Base-by-base conservation (phyloP, 2,797 vertebrate genomes). In the Craterocephalus amniculus region DNA sequence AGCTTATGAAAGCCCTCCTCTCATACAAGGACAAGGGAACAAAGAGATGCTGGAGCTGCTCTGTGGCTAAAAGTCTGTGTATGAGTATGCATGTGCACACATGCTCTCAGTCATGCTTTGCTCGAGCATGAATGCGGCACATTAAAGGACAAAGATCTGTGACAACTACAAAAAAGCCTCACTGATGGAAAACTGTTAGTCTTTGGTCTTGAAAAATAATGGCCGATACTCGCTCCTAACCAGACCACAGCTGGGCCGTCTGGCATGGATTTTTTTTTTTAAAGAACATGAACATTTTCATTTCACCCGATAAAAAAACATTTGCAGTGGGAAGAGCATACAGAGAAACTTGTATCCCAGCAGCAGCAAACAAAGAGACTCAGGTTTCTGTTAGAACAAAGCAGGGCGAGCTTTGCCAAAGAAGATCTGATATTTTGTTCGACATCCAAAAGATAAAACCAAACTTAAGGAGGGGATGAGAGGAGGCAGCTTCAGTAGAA, bases 11-110 rank as follows among this genome's bases (percentile, higher is more conserved):
- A 91, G 88, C 78, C 27, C 76, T 81, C 76, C 84, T 78, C 90
- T 89, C 79, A 70, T 85, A 89, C 92, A 93, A 92, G 90, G 90
- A 92, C 90, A 81, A 89, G 87, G 84, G 88, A 92, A 93, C 90
- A 92, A 92, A 92, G 92, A 92, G 88, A 91, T 89, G 88, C 84
- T 87, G 83, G 85, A 86, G 84, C 88, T 69, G 70, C 81, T 87
- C 80, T 83, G 29, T 56, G 71, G 79, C 29, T 70, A 43, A 73
- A 84, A 72, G 78, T 48, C 35, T 72, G 45, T 32, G 61, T 43
- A 35, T 61, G 57, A 55, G 32, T 63, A 65, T 74, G 68, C n/a
- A 45, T 18, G 34, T 12, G 58, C 55, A 51, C 12, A 11, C 62
- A 52, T 12, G 35, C 58, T 63, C 67, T 54, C 69, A 36, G 58